These are phyloP conservation scores for Stenotaenia linearis DNA, from an alignment of 2,888 invertebrate genomes.

Conservation along the genomic window DNA sequence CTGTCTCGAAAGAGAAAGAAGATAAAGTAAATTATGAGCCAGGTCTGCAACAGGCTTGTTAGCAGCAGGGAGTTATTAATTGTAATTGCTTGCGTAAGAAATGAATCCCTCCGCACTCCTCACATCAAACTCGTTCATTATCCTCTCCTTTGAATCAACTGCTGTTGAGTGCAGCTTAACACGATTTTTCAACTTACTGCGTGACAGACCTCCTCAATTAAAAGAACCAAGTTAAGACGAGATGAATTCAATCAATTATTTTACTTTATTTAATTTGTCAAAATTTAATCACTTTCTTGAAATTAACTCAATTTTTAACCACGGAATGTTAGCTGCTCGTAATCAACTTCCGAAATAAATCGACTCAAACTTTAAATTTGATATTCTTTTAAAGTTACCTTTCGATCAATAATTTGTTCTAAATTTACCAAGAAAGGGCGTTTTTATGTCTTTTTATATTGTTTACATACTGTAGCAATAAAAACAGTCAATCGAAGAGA, in stretches of 20 bases:
- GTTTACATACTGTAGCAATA: too few relatives aligned
- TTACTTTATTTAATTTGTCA: neutral
- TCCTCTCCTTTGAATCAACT: conserved; percentile 17
- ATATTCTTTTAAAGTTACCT: too few relatives aligned
- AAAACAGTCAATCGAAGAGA: too few relatives aligned
- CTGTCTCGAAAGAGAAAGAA: neutral
- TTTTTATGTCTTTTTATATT: too few relatives aligned
- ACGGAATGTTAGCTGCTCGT: too few relatives aligned
- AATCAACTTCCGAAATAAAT: too few relatives aligned
- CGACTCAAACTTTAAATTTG: too few relatives aligned
- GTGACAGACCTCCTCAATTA: conserved; percentile 12
- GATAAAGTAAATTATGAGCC: conserved; percentile 26
- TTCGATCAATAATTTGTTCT: too few relatives aligned
- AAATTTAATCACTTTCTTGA: neutral
- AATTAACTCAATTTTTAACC: neutral
- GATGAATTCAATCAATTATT: neutral
- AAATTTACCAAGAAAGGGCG: too few relatives aligned
- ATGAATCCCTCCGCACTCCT: neutral
- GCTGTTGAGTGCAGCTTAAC: conserved; percentile 24
- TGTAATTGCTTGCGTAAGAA: conserved; percentile 26
- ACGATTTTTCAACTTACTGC: neutral
- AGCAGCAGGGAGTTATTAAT: conserved; percentile 20
- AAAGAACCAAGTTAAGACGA: neutral
- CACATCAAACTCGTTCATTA: conserved; percentile 26
- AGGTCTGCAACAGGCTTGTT: conserved; percentile 23